Conservation (phyloP, 1,140 invertebrate genomes). For the Drosophila kohkoa region DNA sequence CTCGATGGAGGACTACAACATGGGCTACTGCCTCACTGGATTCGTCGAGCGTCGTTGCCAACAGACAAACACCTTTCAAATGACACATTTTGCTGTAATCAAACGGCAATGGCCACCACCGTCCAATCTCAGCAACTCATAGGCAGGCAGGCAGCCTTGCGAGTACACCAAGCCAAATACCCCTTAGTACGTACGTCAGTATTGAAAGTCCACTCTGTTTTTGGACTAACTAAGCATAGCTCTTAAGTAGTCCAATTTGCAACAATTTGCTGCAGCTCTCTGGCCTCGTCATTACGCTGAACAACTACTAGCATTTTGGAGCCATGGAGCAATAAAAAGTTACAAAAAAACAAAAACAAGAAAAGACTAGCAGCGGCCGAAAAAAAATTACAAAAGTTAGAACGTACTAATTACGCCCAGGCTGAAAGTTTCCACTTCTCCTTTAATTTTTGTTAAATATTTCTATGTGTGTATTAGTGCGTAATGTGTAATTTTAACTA, state of each 20-base stretch:
- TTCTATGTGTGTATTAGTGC: slow-evolving; percentile 64
- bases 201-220: slow-evolving; percentile 50
- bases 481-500: slow-evolving; percentile 76
- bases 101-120: slow-evolving; percentile 86
- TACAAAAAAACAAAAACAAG: no score
- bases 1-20: slow-evolving; percentile 92
- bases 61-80: slow-evolving; percentile 91
- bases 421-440: slow-evolving; percentile 17
- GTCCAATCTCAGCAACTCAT: slow-evolving; percentile 71
- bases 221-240: slow-evolving; percentile 44
- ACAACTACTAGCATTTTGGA: neutral
- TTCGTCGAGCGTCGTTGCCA: slow-evolving; percentile 92
- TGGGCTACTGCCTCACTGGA: slow-evolving; percentile 95
- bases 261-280: slow-evolving; percentile 1
- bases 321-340: no score
- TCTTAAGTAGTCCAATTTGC: slow-evolving; percentile 48
- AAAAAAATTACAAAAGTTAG: slow-evolving; percentile 17
- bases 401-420: neutral
- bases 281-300: slow-evolving; percentile 35
- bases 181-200: slow-evolving; percentile 45
- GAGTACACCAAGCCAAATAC: slow-evolving; percentile 19
- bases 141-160: slow-evolving; percentile 38
- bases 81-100: slow-evolving; percentile 94
- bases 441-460: slow-evolving; percentile 27
- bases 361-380: neutral